Base-by-base conservation (phyloP, 2,888 invertebrate genomes). In the Lasioglossum malachurum region DNA sequence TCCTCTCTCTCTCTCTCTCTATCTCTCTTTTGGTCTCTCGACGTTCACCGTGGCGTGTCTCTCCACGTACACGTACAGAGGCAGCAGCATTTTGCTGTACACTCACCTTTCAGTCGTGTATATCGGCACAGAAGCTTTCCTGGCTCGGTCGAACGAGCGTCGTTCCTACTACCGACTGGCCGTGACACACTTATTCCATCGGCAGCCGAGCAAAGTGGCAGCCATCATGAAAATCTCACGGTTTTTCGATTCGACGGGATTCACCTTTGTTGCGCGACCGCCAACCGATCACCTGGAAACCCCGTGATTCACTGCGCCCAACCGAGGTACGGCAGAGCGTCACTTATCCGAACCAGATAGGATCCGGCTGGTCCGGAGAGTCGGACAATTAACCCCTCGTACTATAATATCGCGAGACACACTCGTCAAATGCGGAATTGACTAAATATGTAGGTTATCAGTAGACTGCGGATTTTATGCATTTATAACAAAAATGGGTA, bases 81-180 rank as follows among this genome's bases (percentile, higher is more conserved):
- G 74, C 81, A 87, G 72, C 80, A 87, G 82, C 74, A 84, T 86
- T 86, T 79, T 78, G 80, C 83, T 91, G 90, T 90, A 90, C 88
- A 89, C 89, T 92, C 91, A 91, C 90, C 92, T 91, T 91, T 91
- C 84, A 84, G 85, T 87, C 87, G 84, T 90, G 84, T 92, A 91
- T 90, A 89, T 92, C 88, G 88, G 87, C 84, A 87, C 87, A 91
- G 90, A 91, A 92, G 91, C 90, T 92, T 92, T 92, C 91, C 92
- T 91, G 90, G 89, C 88, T 91, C 91, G 88, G 82, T 84, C 90
- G 90, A 90, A 92, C 90, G 92, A 88, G 87, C 90, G 90, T 89
- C 89, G 91, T 92, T 90, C 91, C 89, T 91, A 92, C 93, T 93
- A 93, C 93, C 93, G 92, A 93, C 92, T 94, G 94, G 91, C 94